phyloP scores from a whole-genome alignment of 1,140 invertebrate genomes.

The Calliphora vicina region DNA sequence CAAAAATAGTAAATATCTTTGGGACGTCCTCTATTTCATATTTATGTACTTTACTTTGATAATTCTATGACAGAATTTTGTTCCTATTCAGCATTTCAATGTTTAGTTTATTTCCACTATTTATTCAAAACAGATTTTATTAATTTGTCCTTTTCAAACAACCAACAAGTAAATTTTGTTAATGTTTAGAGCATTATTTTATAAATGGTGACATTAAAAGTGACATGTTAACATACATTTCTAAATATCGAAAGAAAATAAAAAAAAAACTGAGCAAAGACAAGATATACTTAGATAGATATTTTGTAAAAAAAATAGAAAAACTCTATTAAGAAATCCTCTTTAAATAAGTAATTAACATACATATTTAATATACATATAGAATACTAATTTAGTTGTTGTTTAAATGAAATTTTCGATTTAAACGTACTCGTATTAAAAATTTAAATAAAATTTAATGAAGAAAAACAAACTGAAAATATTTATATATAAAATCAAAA shows the following conservation, averaged over 20 bases:
- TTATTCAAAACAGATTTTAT: too few species aligned
- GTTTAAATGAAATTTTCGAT: slow-evolving; percentile 13
- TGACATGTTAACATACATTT: slow-evolving; percentile 4
- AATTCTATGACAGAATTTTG: too few species aligned
- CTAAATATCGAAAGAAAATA: too few species aligned
- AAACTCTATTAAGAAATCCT: background rate
- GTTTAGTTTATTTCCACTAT: too few species aligned
- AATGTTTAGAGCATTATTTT: too few species aligned
- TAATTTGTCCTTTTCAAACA: too few species aligned
- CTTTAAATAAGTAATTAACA: background rate
- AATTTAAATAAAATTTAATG: background rate
- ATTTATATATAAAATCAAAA: background rate
- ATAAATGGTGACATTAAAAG: too few species aligned
- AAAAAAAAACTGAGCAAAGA: background rate
- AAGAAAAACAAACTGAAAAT: background rate
- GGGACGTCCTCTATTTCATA: too few species aligned
- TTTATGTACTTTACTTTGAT: too few species aligned
- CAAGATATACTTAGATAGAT: background rate
- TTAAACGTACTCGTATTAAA: background rate
- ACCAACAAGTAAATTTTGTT: too few species aligned
- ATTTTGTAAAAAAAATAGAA: background rate
- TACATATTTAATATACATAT: background rate
- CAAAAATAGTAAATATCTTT: too few species aligned
- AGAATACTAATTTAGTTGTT: slow-evolving; percentile 14
- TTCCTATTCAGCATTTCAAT: too few species aligned